phyloP scores from a whole-genome alignment of 1,140 invertebrate species.

The Uloborus diversus region DNA sequence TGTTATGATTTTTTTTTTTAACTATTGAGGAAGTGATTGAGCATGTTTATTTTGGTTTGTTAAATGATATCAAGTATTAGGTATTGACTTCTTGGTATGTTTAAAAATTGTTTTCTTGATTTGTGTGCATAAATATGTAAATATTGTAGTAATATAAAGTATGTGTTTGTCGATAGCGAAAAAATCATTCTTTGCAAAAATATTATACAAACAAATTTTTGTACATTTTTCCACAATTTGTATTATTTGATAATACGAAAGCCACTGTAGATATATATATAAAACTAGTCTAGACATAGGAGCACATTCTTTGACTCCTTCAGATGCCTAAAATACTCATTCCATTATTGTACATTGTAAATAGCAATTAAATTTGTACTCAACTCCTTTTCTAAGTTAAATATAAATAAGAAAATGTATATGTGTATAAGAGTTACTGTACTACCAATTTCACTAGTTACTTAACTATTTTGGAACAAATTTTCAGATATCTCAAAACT shows the following conservation, averaged over 20 bases:
- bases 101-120: constrained; percentile 20
- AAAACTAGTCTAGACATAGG: constrained; percentile 43
- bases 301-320: constrained; percentile 21
- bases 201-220: constrained; percentile 37
- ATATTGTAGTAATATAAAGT: constrained; percentile 29
- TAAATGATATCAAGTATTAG: constrained; percentile 22
- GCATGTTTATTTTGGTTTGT: constrained; percentile 34
- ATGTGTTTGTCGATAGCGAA: too few relatives aligned
- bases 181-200: not conserved
- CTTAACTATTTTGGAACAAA: constrained; percentile 30
- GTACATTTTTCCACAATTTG: constrained; percentile 40
- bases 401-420: too few relatives aligned
- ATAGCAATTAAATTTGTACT: constrained; percentile 34
- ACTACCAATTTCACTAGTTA: constrained; percentile 10
- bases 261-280: constrained; percentile 48
- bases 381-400: not conserved
- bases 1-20: too few relatives aligned
- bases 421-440: too few relatives aligned
- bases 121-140: constrained; percentile 24
- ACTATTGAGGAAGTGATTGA: constrained; percentile 33
- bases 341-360: constrained; percentile 49
- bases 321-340: constrained; percentile 32
- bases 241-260: constrained; percentile 31
- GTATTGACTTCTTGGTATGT: constrained; percentile 19
- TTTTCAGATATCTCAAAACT: not conserved